These are phyloP conservation scores for Xylophagus ater DNA, from an alignment of 2,888 invertebrate genomes.

Conservation along the genomic window DNA sequence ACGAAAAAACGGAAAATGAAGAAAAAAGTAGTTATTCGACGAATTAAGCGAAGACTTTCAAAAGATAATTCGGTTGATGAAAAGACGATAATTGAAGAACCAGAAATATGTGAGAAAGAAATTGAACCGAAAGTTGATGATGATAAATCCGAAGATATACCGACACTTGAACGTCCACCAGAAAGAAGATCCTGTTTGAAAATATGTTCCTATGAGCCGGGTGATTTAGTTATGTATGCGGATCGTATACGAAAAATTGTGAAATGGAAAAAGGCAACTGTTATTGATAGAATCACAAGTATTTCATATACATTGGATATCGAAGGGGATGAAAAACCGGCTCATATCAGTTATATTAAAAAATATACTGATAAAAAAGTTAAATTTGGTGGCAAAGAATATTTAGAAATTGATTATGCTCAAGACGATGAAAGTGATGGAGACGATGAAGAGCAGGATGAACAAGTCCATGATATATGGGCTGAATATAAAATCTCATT, in stretches of 20 bases:
- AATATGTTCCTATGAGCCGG: conserved; percentile 31
- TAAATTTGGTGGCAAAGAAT: conserved; percentile 35
- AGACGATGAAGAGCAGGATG: conserved; percentile 20
- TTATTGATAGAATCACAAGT: conserved; percentile 35
- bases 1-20: conserved; percentile 24
- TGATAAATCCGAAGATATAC: conserved; percentile 17
- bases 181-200: conserved; percentile 30
- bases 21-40: conserved; percentile 33
- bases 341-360: conserved; percentile 36
- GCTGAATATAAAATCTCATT: too few relatives aligned
- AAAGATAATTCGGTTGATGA: conserved; percentile 19
- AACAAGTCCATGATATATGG: conserved; percentile 36
- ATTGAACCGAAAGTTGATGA: conserved; percentile 29
- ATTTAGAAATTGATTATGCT: conserved; percentile 37
- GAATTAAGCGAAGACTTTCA: conserved; percentile 33
- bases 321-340: conserved; percentile 34
- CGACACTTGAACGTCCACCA: conserved; percentile 17
- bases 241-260: conserved; percentile 34
- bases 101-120: conserved; percentile 33
- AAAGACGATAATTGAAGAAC: conserved; percentile 22
- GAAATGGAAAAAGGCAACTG: conserved; percentile 32
- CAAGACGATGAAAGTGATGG: conserved; percentile 34
- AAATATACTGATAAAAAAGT: conserved; percentile 34
- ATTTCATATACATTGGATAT: conserved; percentile 36
- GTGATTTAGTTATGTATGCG: conserved; percentile 33